Base-by-base conservation (phyloP, 1,140 invertebrate species). In the Magallana gigas region DNA sequence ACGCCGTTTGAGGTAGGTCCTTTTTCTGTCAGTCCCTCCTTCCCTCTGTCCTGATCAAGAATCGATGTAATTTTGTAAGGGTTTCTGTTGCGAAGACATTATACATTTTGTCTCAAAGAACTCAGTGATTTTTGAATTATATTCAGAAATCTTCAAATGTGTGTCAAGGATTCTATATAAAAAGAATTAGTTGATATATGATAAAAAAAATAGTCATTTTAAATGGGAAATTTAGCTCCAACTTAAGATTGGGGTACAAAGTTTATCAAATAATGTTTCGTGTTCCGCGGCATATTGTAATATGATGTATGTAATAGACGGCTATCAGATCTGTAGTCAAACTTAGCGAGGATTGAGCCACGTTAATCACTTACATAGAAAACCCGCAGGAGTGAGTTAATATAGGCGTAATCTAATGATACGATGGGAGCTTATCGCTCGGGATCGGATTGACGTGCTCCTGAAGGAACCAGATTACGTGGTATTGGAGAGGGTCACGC, bases 211-310 rank as follows among this genome's bases (percentile, higher is more conserved):
- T 76, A 29, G 23, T 18, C 23, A 76, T 76, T 76, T 29, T 76
- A 9, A 29, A 76, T 9, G 5, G 36, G 36, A 48, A 48, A 29
- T 12, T 36, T 11, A 64, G 60, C 60, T 64, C 18, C 16, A 64
- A 76, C 23, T 29, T 29, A 36, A 76, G 18, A 71, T 71, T 29
- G 29, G 29, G 29, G 18, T 23, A 23, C 36, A 18, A 71, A 23
- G 11, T 23, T 11, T 76, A 76, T 76, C 68, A 76, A 48, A 76
- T 76, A 11, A 76, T 76, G 68, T 76, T 76, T 76, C 68, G 68
- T 76, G 23, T 76, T 62, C 68, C 36, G 12, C 12, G 8, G 23
- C 23, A 76, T 29, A 76, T 76, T 76, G 23, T 36, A 76, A 76
- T 3, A 12, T 29, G 14, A 29, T 76, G 36, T 76, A 76, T 68